Conservation (phyloP, 2,888 invertebrate species). For the Alloscopus bannaensis region DNA sequence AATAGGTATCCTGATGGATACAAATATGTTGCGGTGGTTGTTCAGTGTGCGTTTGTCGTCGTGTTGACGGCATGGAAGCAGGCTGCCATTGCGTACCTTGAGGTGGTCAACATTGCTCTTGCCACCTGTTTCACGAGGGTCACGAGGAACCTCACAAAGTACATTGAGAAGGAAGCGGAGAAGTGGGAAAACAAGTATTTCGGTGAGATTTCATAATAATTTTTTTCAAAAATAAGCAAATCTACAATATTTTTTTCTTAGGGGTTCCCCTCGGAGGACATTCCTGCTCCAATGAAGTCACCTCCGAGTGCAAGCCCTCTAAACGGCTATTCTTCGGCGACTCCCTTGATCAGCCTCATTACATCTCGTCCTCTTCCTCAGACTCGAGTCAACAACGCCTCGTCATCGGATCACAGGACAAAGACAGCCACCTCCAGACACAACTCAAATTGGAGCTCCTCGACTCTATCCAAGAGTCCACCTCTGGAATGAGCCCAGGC, state of each 20-base stretch:
- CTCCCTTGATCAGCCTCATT: background rate
- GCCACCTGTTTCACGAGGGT: conserved; percentile 27
- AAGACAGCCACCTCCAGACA: background rate
- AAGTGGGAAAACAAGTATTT: conserved; percentile 40
- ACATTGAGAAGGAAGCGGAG: conserved; percentile 12
- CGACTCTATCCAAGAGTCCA: background rate
- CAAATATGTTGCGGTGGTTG: background rate
- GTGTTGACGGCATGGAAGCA: conserved; percentile 1
- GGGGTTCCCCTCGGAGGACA: too few species aligned
- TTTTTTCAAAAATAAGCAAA: too few species aligned
- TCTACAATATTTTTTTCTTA: too few species aligned
- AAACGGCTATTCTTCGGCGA: background rate
- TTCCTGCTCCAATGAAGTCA: too few species aligned
- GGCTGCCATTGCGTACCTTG: conserved; percentile 19
- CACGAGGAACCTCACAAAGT: conserved; percentile 30
- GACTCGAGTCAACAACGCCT: background rate
- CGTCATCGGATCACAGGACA: background rate
- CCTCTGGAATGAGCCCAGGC: conserved; percentile 29
- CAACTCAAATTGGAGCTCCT: background rate
- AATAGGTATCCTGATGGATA: background rate
- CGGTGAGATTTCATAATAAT: too few species aligned
- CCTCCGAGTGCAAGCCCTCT: too few species aligned
- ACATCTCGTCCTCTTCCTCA: background rate
- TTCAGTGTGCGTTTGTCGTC: background rate
- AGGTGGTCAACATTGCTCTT: conserved; percentile 31